Conservation (phyloP, 2,113 vertebrate genomes). For the Tragelaphus strepsiceros region DNA sequence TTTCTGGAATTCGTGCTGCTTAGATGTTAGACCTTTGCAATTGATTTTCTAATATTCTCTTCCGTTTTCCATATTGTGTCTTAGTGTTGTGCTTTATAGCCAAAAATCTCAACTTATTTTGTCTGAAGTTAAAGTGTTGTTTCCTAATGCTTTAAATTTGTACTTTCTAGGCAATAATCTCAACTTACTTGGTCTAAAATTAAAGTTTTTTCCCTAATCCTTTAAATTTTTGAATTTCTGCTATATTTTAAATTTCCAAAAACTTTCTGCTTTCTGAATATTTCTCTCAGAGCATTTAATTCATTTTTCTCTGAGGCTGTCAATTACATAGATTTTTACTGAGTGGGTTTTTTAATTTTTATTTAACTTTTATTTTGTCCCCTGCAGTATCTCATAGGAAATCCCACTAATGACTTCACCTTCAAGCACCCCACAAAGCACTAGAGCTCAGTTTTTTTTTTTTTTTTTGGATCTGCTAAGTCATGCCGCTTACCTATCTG, state of each 20-base stretch:
- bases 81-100: neutral
- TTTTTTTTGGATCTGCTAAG: neutral
- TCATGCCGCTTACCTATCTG: neutral
- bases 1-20: neutral
- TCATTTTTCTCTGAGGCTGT: neutral
- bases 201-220: neutral
- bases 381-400: neutral
- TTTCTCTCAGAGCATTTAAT: neutral
- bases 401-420: neutral
- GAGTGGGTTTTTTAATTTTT: neutral
- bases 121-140: constrained; percentile 17
- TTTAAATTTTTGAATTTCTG: neutral
- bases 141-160: neutral
- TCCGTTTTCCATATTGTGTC: neutral
- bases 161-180: neutral
- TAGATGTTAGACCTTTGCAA: neutral
- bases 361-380: neutral
- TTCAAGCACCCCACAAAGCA: accelerated
- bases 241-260: neutral
- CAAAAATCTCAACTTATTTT: neutral
- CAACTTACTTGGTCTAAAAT: constrained; percentile 16
- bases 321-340: neutral
- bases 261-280: neutral
- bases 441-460: neutral
- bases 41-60: neutral